Evolutionary conservation across 2,888 invertebrate genomes (phyloP).

Genomic region (Drosophila pseudotalamancana): DNA sequence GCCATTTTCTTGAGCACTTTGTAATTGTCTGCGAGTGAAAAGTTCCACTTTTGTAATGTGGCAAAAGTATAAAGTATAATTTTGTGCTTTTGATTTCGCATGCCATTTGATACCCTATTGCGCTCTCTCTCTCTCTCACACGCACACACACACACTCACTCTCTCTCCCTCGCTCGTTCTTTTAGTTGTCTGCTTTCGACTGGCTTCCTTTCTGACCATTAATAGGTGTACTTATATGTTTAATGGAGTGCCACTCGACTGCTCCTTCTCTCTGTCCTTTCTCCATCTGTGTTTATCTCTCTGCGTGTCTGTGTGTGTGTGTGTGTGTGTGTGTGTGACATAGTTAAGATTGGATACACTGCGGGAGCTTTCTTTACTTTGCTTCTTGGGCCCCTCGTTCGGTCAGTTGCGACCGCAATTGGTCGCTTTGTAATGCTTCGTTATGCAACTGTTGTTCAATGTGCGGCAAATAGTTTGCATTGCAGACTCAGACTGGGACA

Average conservation of each 20-base stretch:
- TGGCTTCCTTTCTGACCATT: slow-evolving; percentile 76
- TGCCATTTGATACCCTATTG: slow-evolving; percentile 23
- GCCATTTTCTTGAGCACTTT: slow-evolving; percentile 13
- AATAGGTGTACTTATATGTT: slow-evolving; percentile 80
- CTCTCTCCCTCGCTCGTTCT: too few species aligned
- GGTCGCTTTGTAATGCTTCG: slow-evolving; percentile 49
- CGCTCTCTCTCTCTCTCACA: not conserved
- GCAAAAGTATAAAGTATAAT: slow-evolving; percentile 77
- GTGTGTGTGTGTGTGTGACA: slow-evolving; percentile 43
- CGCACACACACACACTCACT: not conserved
- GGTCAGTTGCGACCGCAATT: slow-evolving; percentile 42
- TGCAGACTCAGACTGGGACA: too few species aligned
- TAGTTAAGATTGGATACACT: slow-evolving; percentile 62
- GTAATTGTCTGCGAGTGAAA: slow-evolving; percentile 37
- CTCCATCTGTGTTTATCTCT: slow-evolving; percentile 1
- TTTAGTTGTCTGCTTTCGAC: not conserved
- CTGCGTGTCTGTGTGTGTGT: slow-evolving; percentile 2
- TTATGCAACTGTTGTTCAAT: slow-evolving; percentile 69
- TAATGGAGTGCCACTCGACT: slow-evolving; percentile 79
- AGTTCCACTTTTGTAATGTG: slow-evolving; percentile 78
- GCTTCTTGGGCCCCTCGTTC: not conserved
- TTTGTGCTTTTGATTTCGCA: slow-evolving; percentile 75
- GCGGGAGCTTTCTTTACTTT: not conserved
- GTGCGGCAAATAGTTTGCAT: slow-evolving; percentile 65
- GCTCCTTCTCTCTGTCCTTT: slow-evolving; percentile 24